Evolutionary conservation across 2,888 invertebrate species (phyloP).

Genomic region (Lacanobia oleracea): DNA sequence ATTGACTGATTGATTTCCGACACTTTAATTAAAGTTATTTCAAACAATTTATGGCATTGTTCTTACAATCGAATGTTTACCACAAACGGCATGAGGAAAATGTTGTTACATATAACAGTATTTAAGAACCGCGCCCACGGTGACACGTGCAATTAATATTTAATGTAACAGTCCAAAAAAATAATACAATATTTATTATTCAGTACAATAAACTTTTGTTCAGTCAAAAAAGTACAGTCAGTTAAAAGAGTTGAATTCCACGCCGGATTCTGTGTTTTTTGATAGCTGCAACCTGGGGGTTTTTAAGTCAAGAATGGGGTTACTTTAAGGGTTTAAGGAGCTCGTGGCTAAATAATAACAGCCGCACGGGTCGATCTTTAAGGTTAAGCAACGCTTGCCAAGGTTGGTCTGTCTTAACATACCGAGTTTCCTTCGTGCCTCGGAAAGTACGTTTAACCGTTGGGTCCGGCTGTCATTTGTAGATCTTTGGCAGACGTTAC

Average conservation of each 20-base stretch:
- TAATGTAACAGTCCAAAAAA: not conserved
- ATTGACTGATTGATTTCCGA: too few species aligned
- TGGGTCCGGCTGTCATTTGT: too few species aligned
- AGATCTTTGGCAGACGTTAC: too few species aligned
- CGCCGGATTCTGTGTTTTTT: not conserved
- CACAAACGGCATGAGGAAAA: constrained; percentile 43
- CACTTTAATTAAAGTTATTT: not conserved
- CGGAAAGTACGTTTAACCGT: too few species aligned
- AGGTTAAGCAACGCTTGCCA: too few species aligned
- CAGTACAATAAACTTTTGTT: not conserved
- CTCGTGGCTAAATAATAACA: too few species aligned
- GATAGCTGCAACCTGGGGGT: too few species aligned
- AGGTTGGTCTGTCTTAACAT: too few species aligned
- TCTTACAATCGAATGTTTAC: not conserved
- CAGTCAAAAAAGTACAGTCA: not conserved
- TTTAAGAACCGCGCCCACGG: not conserved
- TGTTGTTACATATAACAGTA: constrained; percentile 8
- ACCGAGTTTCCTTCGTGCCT: too few species aligned
- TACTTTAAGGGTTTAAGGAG: not conserved
- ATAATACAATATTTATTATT: not conserved
- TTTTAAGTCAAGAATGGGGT: not conserved
- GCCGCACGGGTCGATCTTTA: too few species aligned
- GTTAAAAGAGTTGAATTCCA: too few species aligned
- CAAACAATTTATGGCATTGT: not conserved
- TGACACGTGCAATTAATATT: constrained; percentile 9